Evolutionary conservation across 2,797 vertebrate species (phyloP).

Genomic region (Semotilus atromaculatus): DNA sequence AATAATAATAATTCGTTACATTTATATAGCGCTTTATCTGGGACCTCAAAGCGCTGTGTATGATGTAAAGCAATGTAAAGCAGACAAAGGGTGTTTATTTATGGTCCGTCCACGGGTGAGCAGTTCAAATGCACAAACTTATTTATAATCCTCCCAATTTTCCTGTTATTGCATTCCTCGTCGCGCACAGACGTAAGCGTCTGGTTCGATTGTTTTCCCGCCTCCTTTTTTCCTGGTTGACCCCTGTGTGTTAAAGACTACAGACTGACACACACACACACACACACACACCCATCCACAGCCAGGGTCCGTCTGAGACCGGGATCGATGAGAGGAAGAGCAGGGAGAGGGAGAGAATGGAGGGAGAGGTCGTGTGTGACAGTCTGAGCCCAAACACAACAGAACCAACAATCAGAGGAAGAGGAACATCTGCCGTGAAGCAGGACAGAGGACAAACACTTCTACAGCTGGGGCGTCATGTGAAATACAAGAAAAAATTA

Average conservation of each 20-base stretch:
- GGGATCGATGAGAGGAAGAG: not conserved
- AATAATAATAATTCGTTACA: too few relatives aligned
- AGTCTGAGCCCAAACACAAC: constrained; percentile 38
- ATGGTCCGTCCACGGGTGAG: constrained; percentile 16
- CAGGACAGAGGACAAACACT: constrained; percentile 8
- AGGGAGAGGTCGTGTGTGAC: constrained; percentile 33
- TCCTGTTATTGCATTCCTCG: constrained; percentile 65
- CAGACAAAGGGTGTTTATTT: constrained; percentile 46
- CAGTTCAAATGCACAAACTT: constrained; percentile 42
- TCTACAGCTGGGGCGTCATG: not conserved
- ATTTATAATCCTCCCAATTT: constrained; percentile 61
- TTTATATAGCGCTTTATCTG: too few relatives aligned
- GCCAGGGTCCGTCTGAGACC: not conserved
- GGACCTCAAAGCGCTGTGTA: too few relatives aligned
- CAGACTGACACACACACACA: not conserved
- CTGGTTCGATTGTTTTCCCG: constrained; percentile 55
- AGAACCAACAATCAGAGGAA: constrained; percentile 49
- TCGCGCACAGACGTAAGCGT: constrained; percentile 52
- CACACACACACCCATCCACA: not conserved
- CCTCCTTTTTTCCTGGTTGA: constrained; percentile 31
- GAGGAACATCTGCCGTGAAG: constrained; percentile 49
- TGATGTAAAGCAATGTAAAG: too few relatives aligned
- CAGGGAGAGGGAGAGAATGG: not conserved
- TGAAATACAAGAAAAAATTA: too few relatives aligned
- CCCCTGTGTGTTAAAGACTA: constrained; percentile 34